Base-by-base conservation (phyloP, 2,113 vertebrate species). In the Pangasianodon hypophthalmus region DNA sequence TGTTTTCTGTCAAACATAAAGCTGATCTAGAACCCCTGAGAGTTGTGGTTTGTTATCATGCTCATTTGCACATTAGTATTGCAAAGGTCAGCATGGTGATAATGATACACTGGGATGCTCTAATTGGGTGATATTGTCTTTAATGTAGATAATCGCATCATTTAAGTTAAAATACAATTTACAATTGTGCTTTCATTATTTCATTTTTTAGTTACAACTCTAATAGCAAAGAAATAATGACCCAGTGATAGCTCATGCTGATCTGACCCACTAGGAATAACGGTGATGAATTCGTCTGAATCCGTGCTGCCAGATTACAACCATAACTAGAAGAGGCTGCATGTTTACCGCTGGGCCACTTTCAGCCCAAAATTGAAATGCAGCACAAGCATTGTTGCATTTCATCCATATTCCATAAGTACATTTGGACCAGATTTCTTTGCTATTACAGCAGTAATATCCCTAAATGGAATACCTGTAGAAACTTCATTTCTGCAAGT, bases 161-260 rank as follows among this genome's bases (percentile, higher is more conserved):
- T 67, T 18, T 44, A 73, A 21, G 83, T 91, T 92, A 89, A 91
- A 93, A 92, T 86, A 88, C 89, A 0, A 2, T 18, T 85, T 60
- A 5, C 11, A 86, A 54, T 64, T 91, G 89, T 93, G 84, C 84
- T 90, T 92, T 82, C 2, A 73, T 48, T 0, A 48, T 32, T 50
- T 67, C 18, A 83, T n/a, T n/a, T 21, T 32, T 32, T 32, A 80
- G 24, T 50, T 50, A 80, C 77, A 50, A 16, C 48, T 29, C 10
- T 80, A 50, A 50, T 50, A 29, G 44, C 77, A 29, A 29, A 50
- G 18, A 24, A 67, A 4, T 50, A 50, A 14, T 50, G 46, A 11
- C 1, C 44, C 19, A 77, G 73, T 48, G 6, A 46, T 77, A 21
- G 19, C 21, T 10, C 21, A 79, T 2, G 5, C 24, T 79, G 0